Base-by-base conservation (phyloP, 2,797 vertebrate genomes). In the Eupleurogrammus muticus region DNA sequence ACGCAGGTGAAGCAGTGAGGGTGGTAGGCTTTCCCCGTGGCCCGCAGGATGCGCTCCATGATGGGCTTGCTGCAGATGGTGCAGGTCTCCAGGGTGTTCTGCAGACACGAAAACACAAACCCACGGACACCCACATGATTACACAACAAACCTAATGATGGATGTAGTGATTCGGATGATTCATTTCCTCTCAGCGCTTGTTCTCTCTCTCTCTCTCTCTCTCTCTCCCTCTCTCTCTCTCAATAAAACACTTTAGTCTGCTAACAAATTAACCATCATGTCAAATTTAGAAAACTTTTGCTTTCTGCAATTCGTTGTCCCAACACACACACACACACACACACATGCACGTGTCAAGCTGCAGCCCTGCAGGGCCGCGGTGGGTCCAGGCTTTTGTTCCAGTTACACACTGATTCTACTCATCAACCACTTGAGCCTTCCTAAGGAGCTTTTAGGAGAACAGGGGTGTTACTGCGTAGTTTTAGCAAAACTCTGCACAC, bases 1-100 rank as follows among this genome's bases (percentile, higher is more conserved):
- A 99, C 97, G 0, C 98, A 99, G 90, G 96, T 98, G 90, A 99
- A 99, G 93, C 98, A 99, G 90, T 98, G 97, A 35, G 98, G 98
- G 65, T 99, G 98, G 80, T 99, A 99, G 67, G 98, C 96, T 88
- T 98, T 99, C 53, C 97, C 98, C 0, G 97, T 99, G 16, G 98
- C 98, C 52, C 97, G 92, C 58, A 99, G 95, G 84, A 99, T 99
- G 74, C 96, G 93, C 78, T 99, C 98, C 98, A 99, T 98, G 92
- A 99, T 99, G 85, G 98, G 97, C 86, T 97, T 96, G 67, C 94
- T 90, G 4, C 98, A 99, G 73, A 98, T 96, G 0, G 91, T 98
- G 92, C 98, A 99, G 20, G 95, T 95, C 94, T 99, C 98, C 91
- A 99, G 93, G 8, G 97, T 99, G 50, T 96, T 98, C 98, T 99